Evolutionary conservation across 1,140 invertebrate species (phyloP), one percentile per base, ranked within the genome.

Genomic region (Patella vulgata): DNA sequence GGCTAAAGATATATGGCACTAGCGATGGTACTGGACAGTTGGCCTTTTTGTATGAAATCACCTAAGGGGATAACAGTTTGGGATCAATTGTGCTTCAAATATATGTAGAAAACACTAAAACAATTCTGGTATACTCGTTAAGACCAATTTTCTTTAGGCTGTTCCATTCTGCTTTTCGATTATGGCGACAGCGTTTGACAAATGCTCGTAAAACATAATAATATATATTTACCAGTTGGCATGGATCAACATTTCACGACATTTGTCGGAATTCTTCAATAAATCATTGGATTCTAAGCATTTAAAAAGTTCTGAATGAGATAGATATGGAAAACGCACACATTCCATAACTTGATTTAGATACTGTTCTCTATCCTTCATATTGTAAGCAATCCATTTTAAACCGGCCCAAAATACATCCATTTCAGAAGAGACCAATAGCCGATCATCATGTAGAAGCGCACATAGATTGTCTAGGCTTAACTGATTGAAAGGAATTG

Each of bases 391-490:
- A 6, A 75, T 62, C 74, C 71, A 73, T 12, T 61, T 51, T 5
- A 71, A 30, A 0, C 48, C 71, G 14, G 59, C 54, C 44, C 59
- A 59, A 46, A 75, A 71, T 21, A 70, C 59, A 9, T 75, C 71
- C 50, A 63, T 48, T 47, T 75, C 71, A 12, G 59, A 42, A 21
- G 56, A 33, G 6, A 69, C 36, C 21, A 54, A 30, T 6, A 66
- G 17, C n/a, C 48, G 30, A 28, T 53, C n/a, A 21, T 30, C 28
- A 3, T n/a, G 21, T 1, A 73, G 33, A 12, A 70, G 51, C 23
- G 40, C 19, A 17, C 58, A 59, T 8, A 70, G 19, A 8, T 51
- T 39, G 0, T 66, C 60, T 1, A 70, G 14, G 23, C 44, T 47
- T 43, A 68, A 27, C 6, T 48, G 6, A 0, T 62, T 30, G 28